Evolutionary conservation across 2,888 invertebrate species (phyloP), one percentile per base, ranked within the genome.

Genomic region (Netelia virgata): DNA sequence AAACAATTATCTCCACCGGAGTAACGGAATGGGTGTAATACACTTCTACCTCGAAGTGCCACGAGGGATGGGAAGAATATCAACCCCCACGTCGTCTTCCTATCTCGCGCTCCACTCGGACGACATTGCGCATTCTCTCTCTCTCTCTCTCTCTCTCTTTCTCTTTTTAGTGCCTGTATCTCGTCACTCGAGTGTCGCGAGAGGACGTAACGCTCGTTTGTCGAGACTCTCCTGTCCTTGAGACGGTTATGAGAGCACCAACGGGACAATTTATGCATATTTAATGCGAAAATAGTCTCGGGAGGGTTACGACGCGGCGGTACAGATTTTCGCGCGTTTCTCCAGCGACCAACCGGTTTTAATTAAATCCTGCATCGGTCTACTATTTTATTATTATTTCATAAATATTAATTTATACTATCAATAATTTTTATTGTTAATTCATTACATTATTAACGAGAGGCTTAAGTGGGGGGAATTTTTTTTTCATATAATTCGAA

Each of bases 161-260:
- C 23, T 3, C 23, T 59, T 9, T 53, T n/a, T 50, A 23, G 57
- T 53, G 43, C 59, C 61, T 57, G 14, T 68, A 28, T 18, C 55
- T 55, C 8, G 70, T 50, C 8, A 28, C 28, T 74, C 50, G 23
- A 5, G 28, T 5, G 47, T 28, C 36, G 59, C 18, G 73, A 61
- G 69, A 72, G 53, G 23, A 55, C 55, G 61, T 47, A 64, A 10
- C 70, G 64, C 20, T 14, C 57, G 36, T 64, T 72, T 59, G 43
- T 77, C 59, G 63, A 63, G 78, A 50, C n/a, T 11, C 43, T n/a
- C 47, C n/a, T 16, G n/a, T 73, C 41, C 77, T 82, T 66, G 72
- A 77, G 82, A 78, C 77, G 73, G 73, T 82, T 78, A 69, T n/a
- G 72, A 77, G 68, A 78, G 61, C 16, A 23, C 43, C 18, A 10